Base-by-base conservation (phyloP, 2,888 invertebrate species). In the Pammene fasciana region DNA sequence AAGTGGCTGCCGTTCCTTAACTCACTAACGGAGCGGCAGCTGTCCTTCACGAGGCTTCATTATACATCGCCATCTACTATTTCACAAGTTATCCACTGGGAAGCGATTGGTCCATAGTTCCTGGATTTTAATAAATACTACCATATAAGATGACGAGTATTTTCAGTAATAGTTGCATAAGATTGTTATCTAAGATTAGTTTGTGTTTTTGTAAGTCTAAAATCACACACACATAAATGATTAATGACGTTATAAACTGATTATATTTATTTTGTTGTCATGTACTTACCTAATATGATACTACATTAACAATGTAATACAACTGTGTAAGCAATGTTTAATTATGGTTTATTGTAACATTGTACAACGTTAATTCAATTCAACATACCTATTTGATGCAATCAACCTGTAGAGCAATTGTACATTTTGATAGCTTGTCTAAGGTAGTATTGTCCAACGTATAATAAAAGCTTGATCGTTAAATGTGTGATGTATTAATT, bases 401-500 rank as follows among this genome's bases (percentile, higher is more conserved):
- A 60, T 65, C 26, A 64, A 59, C 64, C 54, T 57, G 64, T 54
- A 46, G 5, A 36, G 38, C 52, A 64, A 68, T 64, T 68, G 57
- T 57, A 48, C 38, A 48, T 46, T 64, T 59, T 70, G 60, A 70
- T 46, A 59, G 60, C 70, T 65, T 65, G 65, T 70, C 65, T 41
- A 18, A 34, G 56, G 57, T 45, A 64, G 70, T 70, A 60, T 70
- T 65, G 65, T 70, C 26, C 46, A 46, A 65, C 46, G 65, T 52
- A 52, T 59, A 46, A 60, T 70, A 65, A 70, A 60, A 55, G 65
- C 10, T 10, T 13, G 50, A 48, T 70, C 16, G 70, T 65, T 70
- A 43, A 45, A 60, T 46, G 54, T 55, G 55, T 65, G 70, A 70
- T 41, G 70, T 70, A 54, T 60, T 70, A 70, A 70, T 65, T 60